phyloP scores from a whole-genome alignment of 2,888 invertebrate genomes.

The Periphyllus acericola region DNA sequence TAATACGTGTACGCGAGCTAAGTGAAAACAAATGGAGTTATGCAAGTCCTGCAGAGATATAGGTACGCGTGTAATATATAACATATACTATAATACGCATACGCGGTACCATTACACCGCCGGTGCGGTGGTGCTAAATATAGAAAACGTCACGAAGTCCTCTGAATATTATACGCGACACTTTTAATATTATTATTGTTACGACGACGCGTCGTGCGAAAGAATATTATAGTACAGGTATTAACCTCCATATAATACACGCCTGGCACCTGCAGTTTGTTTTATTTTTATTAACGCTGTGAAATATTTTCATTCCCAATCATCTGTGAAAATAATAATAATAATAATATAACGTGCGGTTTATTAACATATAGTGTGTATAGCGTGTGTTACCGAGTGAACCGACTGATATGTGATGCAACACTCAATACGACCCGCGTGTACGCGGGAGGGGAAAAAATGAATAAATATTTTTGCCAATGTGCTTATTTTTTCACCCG shows the following conservation, averaged over 20 bases:
- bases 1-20: background rate
- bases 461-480: background rate
- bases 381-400: background rate
- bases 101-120: background rate
- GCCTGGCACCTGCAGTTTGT: too few relatives aligned
- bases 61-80: too few relatives aligned
- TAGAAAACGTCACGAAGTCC: slow-evolving; percentile 22
- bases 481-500: background rate
- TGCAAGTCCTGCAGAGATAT: slow-evolving; percentile 16
- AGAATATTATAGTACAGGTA: background rate
- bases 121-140: background rate
- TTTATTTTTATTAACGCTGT: background rate
- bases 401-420: too few relatives aligned
- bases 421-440: too few relatives aligned
- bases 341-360: background rate
- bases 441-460: background rate
- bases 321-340: background rate
- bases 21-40: slow-evolving; percentile 37
- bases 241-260: too few relatives aligned
- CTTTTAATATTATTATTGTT: background rate
- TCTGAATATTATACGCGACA: background rate
- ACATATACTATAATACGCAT: background rate
- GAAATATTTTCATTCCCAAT: background rate
- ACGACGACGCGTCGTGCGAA: background rate
- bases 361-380: background rate